Percentiles rank a stretch among this genome's conserved stretches.
Evolutionary conservation across 2,888 invertebrate species (phyloP).

Genomic region (Alviniconcha strummeri): DNA sequence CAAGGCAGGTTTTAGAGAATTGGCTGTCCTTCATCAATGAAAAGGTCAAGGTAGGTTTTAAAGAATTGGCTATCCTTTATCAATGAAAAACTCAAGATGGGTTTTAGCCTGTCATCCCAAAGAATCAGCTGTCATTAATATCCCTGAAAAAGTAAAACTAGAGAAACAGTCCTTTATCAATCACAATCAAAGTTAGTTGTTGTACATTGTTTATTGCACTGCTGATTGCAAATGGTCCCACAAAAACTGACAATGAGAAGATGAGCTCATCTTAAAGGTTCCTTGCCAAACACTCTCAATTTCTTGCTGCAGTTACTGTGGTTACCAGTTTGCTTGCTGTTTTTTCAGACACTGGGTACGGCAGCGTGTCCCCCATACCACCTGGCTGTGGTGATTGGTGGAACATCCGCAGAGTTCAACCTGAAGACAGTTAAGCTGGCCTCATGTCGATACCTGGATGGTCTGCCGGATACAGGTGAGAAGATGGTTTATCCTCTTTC

Average conservation of each 20-base stretch:
- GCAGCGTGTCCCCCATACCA: constrained; percentile 75
- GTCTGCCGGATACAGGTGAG: constrained; percentile 67
- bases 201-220: too few relatives aligned
- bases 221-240: too few relatives aligned
- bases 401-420: constrained; percentile 72
- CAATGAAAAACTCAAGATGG: constrained; percentile 73
- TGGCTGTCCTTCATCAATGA: too few relatives aligned
- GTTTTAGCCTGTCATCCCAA: background rate
- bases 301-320: too few relatives aligned
- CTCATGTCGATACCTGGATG: constrained; percentile 71
- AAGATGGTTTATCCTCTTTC: too few relatives aligned
- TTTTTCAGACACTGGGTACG: constrained; percentile 70
- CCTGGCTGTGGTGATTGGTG: constrained; percentile 72
- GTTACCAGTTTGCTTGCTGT: background rate
- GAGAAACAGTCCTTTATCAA: constrained; percentile 70
- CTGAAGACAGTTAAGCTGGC: constrained; percentile 73
- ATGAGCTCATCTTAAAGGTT: too few relatives aligned
- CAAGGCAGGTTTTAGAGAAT: too few relatives aligned
- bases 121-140: too few relatives aligned
- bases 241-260: too few relatives aligned
- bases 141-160: constrained; percentile 39
- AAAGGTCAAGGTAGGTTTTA: too few relatives aligned
- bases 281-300: too few relatives aligned
- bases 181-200: background rate
- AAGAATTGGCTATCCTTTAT: too few relatives aligned